Percentiles rank a stretch among this genome's conserved stretches.
These are phyloP conservation scores for Selenia dentaria DNA, from an alignment of 2,888 invertebrate genomes.

Conservation along the genomic window DNA sequence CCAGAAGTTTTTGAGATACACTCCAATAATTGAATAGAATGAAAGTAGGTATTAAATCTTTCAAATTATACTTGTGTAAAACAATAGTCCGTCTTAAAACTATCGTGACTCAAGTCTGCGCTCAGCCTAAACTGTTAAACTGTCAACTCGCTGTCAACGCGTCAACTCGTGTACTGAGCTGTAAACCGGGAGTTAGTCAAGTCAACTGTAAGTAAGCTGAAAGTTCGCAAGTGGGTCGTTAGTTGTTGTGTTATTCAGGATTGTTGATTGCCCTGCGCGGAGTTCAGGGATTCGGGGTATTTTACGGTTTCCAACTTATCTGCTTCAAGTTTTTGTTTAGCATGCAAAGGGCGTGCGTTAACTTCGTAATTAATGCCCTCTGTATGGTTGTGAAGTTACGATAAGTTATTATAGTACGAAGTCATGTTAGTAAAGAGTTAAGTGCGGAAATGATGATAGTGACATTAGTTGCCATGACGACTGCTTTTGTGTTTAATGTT, in stretches of 20 bases:
- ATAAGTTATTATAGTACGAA: not conserved
- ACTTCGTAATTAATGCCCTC: not conserved
- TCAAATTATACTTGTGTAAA: too few relatives aligned
- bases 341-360: not conserved
- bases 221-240: constrained; percentile 11
- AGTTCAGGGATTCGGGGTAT: constrained; percentile 1
- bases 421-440: not conserved
- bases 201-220: constrained; percentile 1
- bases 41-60: too few relatives aligned
- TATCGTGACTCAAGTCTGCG: too few relatives aligned
- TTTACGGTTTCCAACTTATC: constrained; percentile 7
- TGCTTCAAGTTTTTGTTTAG: constrained; percentile 1
- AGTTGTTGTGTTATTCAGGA: constrained; percentile 5
- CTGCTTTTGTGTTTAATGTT: too few relatives aligned
- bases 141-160: constrained; percentile 19
- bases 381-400: not conserved
- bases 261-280: constrained; percentile 4
- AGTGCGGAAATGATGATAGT: not conserved
- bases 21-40: too few relatives aligned
- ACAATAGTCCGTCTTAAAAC: too few relatives aligned
- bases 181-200: constrained; percentile 1
- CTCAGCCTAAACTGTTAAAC: constrained; percentile 16
- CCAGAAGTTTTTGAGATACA: too few relatives aligned
- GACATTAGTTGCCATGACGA: too few relatives aligned
- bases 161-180: constrained; percentile 13